A percentile compares a stretch with the other conserved stretches of the same genome.
Conservation (phyloP, 2,113 vertebrate genomes). For the Falco punctatus region DNA sequence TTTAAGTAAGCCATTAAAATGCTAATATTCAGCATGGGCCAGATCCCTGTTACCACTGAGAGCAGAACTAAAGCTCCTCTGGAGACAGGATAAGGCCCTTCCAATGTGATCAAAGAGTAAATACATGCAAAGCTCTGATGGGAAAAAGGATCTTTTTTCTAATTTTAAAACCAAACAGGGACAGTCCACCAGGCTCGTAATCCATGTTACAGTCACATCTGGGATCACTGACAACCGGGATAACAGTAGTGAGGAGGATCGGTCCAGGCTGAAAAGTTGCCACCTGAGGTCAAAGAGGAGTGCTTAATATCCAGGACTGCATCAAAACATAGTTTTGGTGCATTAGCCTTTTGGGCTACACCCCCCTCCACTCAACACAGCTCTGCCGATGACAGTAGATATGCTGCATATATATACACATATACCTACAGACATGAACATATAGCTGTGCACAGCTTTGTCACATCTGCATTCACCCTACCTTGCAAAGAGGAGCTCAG, state of each 20-base stretch:
- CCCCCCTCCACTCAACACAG: neutral
- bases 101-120: slow-evolving; percentile 60
- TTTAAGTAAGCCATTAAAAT: slow-evolving; percentile 65
- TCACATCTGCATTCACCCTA: neutral
- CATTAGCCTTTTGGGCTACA: neutral
- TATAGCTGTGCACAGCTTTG: neutral
- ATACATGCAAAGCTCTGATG: slow-evolving; percentile 57
- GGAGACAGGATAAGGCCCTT: slow-evolving; percentile 62
- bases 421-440: neutral
- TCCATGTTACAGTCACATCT: slow-evolving; percentile 17
- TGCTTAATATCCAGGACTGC: neutral
- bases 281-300: neutral
- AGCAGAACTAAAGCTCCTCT: slow-evolving; percentile 58
- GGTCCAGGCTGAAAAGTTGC: neutral
- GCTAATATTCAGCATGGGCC: slow-evolving; percentile 44
- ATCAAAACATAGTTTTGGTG: neutral
- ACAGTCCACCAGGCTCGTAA: slow-evolving; percentile 3
- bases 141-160: slow-evolving; percentile 53
- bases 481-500: neutral
- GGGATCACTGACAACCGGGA: slow-evolving; percentile 20
- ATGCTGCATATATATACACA: no score
- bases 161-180: slow-evolving; percentile 58
- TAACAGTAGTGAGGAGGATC: neutral
- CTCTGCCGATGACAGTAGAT: neutral
- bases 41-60: slow-evolving; percentile 53